Percentiles rank a stretch among this genome's conserved stretches.
Conservation (phyloP, 2,113 vertebrate genomes). For the Salvelinus sp. region DNA sequence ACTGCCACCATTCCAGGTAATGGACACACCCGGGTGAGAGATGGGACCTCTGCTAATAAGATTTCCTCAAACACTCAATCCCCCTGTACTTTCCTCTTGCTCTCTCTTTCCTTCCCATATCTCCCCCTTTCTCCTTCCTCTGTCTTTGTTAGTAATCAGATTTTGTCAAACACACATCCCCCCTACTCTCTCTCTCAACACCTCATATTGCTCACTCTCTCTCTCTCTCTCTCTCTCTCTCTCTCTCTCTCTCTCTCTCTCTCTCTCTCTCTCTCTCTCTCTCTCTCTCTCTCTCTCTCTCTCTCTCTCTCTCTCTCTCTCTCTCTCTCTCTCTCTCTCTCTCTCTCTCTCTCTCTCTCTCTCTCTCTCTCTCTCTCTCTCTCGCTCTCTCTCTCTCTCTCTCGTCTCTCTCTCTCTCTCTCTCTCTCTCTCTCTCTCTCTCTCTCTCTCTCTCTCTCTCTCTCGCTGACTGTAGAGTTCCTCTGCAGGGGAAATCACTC, state of each 20-base stretch:
- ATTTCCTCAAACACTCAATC: constrained; percentile 9
- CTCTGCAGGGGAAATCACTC: constrained; percentile 56
- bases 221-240: constrained; percentile 2
- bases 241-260: constrained; percentile 20
- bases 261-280: not conserved
- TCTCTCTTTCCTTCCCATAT: not conserved
- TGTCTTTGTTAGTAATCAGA: constrained; percentile 10
- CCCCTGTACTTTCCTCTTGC: not conserved
- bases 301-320: constrained; percentile 5
- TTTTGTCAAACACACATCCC: constrained; percentile 26
- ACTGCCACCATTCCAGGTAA: too few species aligned
- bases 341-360: constrained; percentile 4
- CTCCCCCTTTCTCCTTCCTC: constrained; percentile 3
- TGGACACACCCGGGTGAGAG: not conserved
- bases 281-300: constrained; percentile 3
- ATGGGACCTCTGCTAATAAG: not conserved
- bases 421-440: not conserved
- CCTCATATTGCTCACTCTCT: too few species aligned
- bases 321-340: constrained; percentile 11
- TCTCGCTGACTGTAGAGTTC: constrained; percentile 47
- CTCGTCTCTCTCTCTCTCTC: constrained; percentile 9
- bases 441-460: constrained; percentile 16
- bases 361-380: constrained; percentile 11
- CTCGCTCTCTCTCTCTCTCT: not conserved
- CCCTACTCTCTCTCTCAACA: not conserved